Evolutionary conservation across 64 coral and sea anemone genomes (phyloP).

Genomic region (Porites lutea): DNA sequence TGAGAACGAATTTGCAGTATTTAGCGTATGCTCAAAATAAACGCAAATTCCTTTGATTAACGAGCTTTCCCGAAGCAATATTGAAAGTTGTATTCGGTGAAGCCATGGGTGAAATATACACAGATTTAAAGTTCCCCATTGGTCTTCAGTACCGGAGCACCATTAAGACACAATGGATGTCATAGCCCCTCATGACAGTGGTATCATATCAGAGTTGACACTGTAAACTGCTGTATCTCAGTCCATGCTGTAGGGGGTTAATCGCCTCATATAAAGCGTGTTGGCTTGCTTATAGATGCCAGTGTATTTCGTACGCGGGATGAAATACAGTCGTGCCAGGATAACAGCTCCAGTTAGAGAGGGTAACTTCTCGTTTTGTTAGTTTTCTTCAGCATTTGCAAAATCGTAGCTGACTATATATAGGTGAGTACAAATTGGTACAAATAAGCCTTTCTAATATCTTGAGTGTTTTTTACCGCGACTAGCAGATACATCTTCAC

Average conservation of each 20-base stretch:
- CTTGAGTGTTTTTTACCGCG: not conserved
- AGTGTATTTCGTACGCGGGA: slow-evolving; percentile 20
- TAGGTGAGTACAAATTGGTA: not conserved
- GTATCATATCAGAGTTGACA: slow-evolving; percentile 42
- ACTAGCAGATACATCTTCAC: not conserved
- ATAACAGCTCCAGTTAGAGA: not conserved
- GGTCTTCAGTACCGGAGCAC: not conserved
- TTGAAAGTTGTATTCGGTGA: slow-evolving; percentile 7
- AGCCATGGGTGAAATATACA: slow-evolving; percentile 11
- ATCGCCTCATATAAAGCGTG: slow-evolving; percentile 39
- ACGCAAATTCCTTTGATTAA: slow-evolving; percentile 38
- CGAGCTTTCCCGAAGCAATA: slow-evolving; percentile 16
- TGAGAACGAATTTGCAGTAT: slow-evolving; percentile 13
- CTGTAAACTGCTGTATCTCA: slow-evolving; percentile 23
- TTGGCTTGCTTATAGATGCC: slow-evolving; percentile 4
- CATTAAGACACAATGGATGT: slow-evolving; percentile 41
- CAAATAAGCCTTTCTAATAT: not conserved
- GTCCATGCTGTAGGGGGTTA: slow-evolving; percentile 41
- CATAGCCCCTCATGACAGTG: not conserved
- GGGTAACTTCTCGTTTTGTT: not conserved
- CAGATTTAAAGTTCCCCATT: slow-evolving; percentile 14
- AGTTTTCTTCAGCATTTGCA: not conserved
- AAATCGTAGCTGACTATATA: not conserved
- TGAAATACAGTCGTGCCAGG: slow-evolving; percentile 12
- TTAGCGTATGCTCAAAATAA: slow-evolving; percentile 31